phyloP scores from a whole-genome alignment of 2,888 invertebrate genomes.

The Pseudococcus longispinus region DNA sequence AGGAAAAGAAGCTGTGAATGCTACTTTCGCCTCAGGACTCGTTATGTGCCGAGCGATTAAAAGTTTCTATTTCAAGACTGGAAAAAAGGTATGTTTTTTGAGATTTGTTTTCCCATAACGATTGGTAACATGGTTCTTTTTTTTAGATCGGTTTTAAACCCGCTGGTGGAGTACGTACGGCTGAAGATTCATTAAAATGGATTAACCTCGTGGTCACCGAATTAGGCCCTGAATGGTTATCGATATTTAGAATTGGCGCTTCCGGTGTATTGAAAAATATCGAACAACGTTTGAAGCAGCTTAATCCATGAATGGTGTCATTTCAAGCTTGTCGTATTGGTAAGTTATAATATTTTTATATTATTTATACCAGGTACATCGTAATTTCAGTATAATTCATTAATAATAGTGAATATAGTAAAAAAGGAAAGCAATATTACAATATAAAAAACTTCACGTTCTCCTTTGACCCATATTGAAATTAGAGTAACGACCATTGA shows the following conservation, averaged over 20 bases:
- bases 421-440: not conserved
- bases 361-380: not conserved
- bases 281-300: conserved; percentile 61
- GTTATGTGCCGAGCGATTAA: conserved; percentile 94
- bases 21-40: conserved; percentile 87
- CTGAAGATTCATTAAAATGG: conserved; percentile 86
- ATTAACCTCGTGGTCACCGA: conserved; percentile 81
- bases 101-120: not conserved
- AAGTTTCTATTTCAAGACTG: conserved; percentile 75
- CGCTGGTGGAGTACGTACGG: conserved; percentile 92
- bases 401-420: not conserved
- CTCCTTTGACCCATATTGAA: conserved; percentile 12
- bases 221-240: conserved; percentile 86
- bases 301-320: conserved; percentile 1
- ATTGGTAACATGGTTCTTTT: not conserved
- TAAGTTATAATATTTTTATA: not conserved
- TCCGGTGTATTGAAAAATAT: conserved; percentile 87
- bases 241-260: conserved; percentile 92
- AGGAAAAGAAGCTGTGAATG: conserved; percentile 94
- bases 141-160: conserved; percentile 92
- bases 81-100: conserved; percentile 68
- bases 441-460: not conserved
- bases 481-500: not conserved
- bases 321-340: not conserved
- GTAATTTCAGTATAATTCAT: not conserved